Percentiles rank a stretch among this genome's conserved stretches.
These are phyloP conservation scores for Drosophila limbata DNA, from an alignment of 2,888 invertebrate genomes.

Conservation along the genomic window DNA sequence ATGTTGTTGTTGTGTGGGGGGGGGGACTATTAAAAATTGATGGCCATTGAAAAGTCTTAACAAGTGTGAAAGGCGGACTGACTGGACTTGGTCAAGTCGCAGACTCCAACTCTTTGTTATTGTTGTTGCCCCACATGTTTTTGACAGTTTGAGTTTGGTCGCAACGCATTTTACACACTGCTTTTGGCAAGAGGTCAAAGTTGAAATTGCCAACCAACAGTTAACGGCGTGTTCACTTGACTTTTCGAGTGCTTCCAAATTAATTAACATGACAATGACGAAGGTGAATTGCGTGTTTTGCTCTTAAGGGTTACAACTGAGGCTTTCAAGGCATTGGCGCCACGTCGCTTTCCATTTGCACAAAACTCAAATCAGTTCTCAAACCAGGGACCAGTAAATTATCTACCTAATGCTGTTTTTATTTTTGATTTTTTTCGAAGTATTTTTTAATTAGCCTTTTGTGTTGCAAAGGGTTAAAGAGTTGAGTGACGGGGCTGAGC, in stretches of 20 bases:
- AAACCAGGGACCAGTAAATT: conserved; percentile 32
- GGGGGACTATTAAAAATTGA: conserved; percentile 66
- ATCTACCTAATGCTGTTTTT: conserved; percentile 23
- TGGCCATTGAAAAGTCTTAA: conserved; percentile 74
- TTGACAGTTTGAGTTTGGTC: conserved; percentile 59
- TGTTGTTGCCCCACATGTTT: conserved; percentile 62
- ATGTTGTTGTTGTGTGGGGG: not conserved
- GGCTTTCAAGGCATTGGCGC: conserved; percentile 27
- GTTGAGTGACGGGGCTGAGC: conserved; percentile 10
- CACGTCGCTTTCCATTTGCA: conserved; percentile 29
- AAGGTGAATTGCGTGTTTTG: conserved; percentile 80
- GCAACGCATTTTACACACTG: conserved; percentile 36
- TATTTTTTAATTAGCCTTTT: conserved; percentile 75
- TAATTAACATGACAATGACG: conserved; percentile 83
- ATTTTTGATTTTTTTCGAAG: conserved; percentile 21
- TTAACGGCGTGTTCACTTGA: conserved; percentile 63
- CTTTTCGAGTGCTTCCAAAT: conserved; percentile 74
- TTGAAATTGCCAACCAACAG: conserved; percentile 33
- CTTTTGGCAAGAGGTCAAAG: conserved; percentile 43
- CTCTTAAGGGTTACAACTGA: conserved; percentile 4
- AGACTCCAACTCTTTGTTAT: conserved; percentile 33
- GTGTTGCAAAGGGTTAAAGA: conserved; percentile 49
- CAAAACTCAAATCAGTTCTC: conserved; percentile 42
- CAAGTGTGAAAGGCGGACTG: conserved; percentile 59
- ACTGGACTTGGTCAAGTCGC: conserved; percentile 21